phyloP scores from a whole-genome alignment of 2,797 vertebrate species.

The Pseudochirops corinnae region DNA sequence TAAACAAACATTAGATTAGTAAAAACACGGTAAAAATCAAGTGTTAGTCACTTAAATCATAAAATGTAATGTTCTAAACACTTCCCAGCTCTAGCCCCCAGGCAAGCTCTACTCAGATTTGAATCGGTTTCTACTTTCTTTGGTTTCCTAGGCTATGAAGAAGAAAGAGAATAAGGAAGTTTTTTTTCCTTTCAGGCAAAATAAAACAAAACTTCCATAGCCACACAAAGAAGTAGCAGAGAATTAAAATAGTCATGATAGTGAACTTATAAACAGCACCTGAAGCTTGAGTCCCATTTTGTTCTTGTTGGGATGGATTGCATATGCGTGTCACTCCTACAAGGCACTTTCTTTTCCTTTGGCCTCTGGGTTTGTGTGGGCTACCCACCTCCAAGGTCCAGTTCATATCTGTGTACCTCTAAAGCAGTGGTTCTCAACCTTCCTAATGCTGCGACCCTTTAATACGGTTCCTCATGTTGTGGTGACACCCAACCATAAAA shows the following conservation, averaged over 20 bases:
- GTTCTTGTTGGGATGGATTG: neutral
- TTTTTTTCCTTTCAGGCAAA: neutral
- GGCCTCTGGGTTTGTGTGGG: too few relatives aligned
- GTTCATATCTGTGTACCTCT: neutral
- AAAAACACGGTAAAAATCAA: neutral
- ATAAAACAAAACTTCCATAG: neutral
- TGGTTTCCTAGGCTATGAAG: neutral
- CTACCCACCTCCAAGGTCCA: neutral
- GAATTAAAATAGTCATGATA: neutral
- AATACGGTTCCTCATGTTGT: too few relatives aligned
- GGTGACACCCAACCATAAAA: too few relatives aligned
- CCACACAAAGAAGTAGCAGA: neutral
- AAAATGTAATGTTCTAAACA: neutral
- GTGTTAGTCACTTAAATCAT: neutral
- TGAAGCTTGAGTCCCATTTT: neutral
- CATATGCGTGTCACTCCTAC: too few relatives aligned
- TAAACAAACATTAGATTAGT: neutral
- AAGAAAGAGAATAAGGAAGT: neutral
- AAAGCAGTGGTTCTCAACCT: too few relatives aligned
- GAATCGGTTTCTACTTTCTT: neutral
- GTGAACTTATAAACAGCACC: neutral
- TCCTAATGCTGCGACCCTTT: too few relatives aligned
- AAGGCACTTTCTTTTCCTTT: neutral
- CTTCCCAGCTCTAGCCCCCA: neutral
- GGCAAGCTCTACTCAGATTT: neutral